Conservation (phyloP, 2,888 invertebrate species). For the Lissonota sp. region DNA sequence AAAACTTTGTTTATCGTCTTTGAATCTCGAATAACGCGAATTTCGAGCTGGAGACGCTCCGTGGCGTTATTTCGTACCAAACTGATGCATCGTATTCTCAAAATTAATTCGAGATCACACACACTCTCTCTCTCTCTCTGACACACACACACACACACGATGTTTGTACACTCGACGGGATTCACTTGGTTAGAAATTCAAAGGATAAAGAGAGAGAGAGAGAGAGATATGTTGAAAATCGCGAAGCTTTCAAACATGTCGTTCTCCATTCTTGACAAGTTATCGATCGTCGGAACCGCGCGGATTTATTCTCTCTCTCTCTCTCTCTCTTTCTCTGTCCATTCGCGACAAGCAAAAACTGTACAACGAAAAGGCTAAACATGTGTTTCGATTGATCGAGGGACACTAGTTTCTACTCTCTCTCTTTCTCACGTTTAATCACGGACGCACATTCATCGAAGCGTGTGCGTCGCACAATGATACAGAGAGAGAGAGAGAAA, state of each 20-base stretch:
- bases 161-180: too few relatives aligned
- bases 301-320: slow-evolving; percentile 50
- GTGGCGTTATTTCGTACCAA: too few relatives aligned
- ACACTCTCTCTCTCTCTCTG: too few relatives aligned
- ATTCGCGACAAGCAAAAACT: slow-evolving; percentile 18
- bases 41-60: too few relatives aligned
- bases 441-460: slow-evolving; percentile 37
- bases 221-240: slow-evolving; percentile 1
- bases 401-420: slow-evolving; percentile 6
- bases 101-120: too few relatives aligned
- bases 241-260: slow-evolving; percentile 43
- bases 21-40: too few relatives aligned
- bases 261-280: slow-evolving; percentile 62
- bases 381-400: slow-evolving; percentile 68
- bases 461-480: background rate
- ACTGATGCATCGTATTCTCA: too few relatives aligned
- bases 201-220: slow-evolving; percentile 10
- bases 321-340: slow-evolving; percentile 23
- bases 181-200: background rate
- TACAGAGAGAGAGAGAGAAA: slow-evolving; percentile 30
- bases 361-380: slow-evolving; percentile 53
- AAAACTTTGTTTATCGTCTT: too few relatives aligned
- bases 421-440: slow-evolving; percentile 46
- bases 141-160: too few relatives aligned
- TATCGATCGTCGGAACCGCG: slow-evolving; percentile 67